Evolutionary conservation across 2,888 invertebrate genomes (phyloP).

Genomic region (Lissocephala sabroskyi): DNA sequence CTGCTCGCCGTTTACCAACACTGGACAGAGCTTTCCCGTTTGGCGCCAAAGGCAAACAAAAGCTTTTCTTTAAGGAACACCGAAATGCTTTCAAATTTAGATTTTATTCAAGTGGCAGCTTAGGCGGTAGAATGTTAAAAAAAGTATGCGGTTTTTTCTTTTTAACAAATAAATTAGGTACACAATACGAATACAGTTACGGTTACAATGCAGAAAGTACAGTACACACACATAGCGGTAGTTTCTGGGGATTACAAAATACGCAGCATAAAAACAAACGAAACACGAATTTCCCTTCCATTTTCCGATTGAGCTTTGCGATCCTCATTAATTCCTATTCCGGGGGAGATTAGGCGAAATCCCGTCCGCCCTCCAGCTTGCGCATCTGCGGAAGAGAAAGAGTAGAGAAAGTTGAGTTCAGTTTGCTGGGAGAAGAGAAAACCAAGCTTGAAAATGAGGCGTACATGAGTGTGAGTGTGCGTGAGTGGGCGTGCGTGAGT

Average conservation of each 20-base stretch:
- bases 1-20: conserved; percentile 22
- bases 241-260: too few species aligned
- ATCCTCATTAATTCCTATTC: too few species aligned
- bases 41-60: conserved; percentile 1
- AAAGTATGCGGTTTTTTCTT: neutral
- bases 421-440: neutral
- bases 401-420: neutral
- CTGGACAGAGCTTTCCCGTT: conserved; percentile 20
- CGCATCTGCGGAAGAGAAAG: conserved; percentile 44
- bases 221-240: too few species aligned
- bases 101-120: neutral
- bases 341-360: conserved; percentile 58
- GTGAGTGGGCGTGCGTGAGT: conserved; percentile 1
- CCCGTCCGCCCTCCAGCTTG: conserved; percentile 60
- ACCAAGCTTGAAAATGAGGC: too few species aligned
- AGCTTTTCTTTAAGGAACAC: conserved; percentile 11
- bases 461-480: neutral
- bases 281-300: too few species aligned
- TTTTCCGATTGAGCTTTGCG: too few species aligned
- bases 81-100: too few species aligned
- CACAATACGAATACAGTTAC: too few species aligned
- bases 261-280: too few species aligned
- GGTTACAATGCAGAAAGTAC: too few species aligned
- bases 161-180: neutral
- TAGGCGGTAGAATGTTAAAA: neutral